These are phyloP conservation scores for Psittacus erithacus DNA, from an alignment of 2,113 vertebrate species.

Conservation along the genomic window DNA sequence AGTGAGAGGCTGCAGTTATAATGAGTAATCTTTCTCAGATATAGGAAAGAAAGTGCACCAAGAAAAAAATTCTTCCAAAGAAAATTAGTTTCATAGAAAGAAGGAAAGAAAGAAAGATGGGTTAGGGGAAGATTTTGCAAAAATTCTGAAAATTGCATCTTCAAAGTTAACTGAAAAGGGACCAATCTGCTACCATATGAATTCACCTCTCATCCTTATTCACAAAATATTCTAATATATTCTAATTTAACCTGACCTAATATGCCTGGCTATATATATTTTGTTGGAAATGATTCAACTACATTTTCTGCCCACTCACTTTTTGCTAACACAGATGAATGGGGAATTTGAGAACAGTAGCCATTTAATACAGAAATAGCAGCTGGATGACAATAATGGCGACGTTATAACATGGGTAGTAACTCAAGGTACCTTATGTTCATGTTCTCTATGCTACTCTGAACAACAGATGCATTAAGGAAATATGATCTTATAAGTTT, in stretches of 20 bases:
- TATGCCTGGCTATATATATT: background rate
- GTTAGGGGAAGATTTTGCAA: background rate
- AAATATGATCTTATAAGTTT: background rate
- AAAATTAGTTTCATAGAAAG: background rate
- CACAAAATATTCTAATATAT: background rate
- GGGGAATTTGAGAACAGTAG: background rate
- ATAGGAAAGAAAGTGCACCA: background rate
- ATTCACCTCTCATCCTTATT: background rate
- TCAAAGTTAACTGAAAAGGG: background rate
- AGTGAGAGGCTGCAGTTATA: background rate
- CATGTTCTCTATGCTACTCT: background rate
- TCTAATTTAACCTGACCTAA: background rate
- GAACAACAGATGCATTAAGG: background rate
- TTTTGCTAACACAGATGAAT: background rate
- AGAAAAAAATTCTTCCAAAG: background rate
- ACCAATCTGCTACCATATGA: background rate
- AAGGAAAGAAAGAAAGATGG: background rate
- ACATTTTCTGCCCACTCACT: background rate
- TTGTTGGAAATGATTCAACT: background rate
- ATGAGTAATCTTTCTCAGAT: background rate
- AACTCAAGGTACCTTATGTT: background rate
- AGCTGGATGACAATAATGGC: background rate
- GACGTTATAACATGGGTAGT: background rate
- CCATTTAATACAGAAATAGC: conserved; percentile 17
- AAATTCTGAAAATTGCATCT: background rate